Base-by-base conservation (phyloP, 1,140 invertebrate species). In the Aricia agestis region DNA sequence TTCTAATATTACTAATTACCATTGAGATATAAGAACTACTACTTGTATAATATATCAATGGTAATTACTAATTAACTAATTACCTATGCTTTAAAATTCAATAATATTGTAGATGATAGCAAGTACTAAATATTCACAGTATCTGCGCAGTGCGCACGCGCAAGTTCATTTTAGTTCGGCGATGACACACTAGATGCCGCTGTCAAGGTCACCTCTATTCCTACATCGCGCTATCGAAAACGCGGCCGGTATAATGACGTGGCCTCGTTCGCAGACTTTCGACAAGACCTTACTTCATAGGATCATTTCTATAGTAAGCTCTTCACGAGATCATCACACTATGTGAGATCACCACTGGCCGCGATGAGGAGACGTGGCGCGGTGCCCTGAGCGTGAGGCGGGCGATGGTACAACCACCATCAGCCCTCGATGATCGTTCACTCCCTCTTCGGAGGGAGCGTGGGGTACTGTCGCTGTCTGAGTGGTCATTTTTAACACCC, bases 301-400 rank as follows among this genome's bases (percentile, higher is more conserved):
- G 78, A 81, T 80, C 81, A 80, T 82, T 82, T 81, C 81, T 82
- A 82, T 82, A 81, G 79, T 82, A 82, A 80, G 75, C 73, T 80
- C 75, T 76, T 76, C 74, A 73, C 72, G 63, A 76, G 76, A 74
- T 69, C 67, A 69, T 74, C 76, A 77, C 77, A 75, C 41, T 69
- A 76, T 69, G 74, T 76, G 76, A 77, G 78, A 72, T 61, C n/a
- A 31, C 32, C 19, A 25, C 69, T 71, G 77, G 74, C 68, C 78
- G 66, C 76, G 80, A 74, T 76, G 79, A 81, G 42, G 79, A 81
- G 79, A 75, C 71, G 79, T 81, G 79, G 79, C 79, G 79, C 76
- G 79, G 74, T 61, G 71, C 68, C 79, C 74, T 80, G 79, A 80
- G 79, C 79, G 79, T 80, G 79, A 80, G 79, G 68, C 71, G 69